These are phyloP conservation scores for Hypsibius dujardini DNA, from an alignment of 1,140 invertebrate species.

Conservation along the genomic window DNA sequence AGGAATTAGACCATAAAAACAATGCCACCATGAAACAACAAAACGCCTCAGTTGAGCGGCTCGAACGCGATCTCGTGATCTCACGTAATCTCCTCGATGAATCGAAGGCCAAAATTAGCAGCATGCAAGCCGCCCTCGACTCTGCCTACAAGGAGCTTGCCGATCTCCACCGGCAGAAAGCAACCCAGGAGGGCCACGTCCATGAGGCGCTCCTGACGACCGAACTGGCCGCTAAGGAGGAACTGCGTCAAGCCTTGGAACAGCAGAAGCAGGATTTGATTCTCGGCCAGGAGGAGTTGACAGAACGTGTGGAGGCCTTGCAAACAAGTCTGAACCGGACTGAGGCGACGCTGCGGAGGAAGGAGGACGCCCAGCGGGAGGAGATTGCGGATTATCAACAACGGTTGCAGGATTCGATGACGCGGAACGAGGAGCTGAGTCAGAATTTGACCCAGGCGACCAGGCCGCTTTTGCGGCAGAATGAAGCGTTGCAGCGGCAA, in stretches of 20 bases:
- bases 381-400: slow-evolving; percentile 45
- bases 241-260: slow-evolving; percentile 45
- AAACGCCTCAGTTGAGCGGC: background rate
- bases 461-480: slow-evolving; percentile 55
- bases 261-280: slow-evolving; percentile 37
- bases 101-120: background rate
- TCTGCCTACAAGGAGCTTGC: slow-evolving; percentile 37
- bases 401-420: slow-evolving; percentile 52
- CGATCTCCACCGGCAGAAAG: slow-evolving; percentile 38
- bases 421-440: slow-evolving; percentile 51
- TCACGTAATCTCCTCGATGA: background rate
- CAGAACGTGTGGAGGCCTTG: slow-evolving; percentile 38
- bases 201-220: slow-evolving; percentile 40
- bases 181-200: slow-evolving; percentile 41
- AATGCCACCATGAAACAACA: background rate
- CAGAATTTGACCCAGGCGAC: slow-evolving; percentile 49
- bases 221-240: slow-evolving; percentile 43
- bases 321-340: slow-evolving; percentile 35
- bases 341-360: slow-evolving; percentile 39
- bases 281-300: slow-evolving; percentile 37
- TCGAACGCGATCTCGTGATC: background rate
- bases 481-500: slow-evolving; percentile 51
- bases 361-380: slow-evolving; percentile 45
- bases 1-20: background rate
- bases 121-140: background rate